Conservation (phyloP, 2,113 vertebrate species). For the Gnathonemus longibarbis region DNA sequence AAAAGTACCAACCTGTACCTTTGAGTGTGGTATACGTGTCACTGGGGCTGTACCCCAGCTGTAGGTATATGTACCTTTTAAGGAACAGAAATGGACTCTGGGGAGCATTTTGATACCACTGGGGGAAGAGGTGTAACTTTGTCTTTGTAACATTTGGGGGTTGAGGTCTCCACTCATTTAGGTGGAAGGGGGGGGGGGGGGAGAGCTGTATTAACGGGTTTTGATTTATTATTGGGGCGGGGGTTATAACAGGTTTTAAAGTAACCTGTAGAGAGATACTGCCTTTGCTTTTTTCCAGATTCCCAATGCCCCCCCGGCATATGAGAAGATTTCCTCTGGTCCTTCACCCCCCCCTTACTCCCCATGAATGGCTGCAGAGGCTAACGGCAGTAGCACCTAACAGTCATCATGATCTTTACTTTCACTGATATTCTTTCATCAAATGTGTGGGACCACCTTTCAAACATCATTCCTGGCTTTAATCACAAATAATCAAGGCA, state of each 20-base stretch:
- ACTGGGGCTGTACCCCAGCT: not conserved
- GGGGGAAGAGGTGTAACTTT: not conserved
- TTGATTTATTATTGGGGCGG: no score
- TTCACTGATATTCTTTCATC: not conserved
- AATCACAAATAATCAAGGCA: not conserved
- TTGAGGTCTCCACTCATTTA: no score
- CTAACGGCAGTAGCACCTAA: not conserved
- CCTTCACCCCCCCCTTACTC: constrained; percentile 78
- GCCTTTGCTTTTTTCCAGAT: constrained; percentile 52
- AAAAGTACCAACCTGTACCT: not conserved
- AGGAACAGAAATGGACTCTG: not conserved
- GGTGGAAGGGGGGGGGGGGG: no score
- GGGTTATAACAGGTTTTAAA: not conserved
- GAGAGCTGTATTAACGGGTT: no score
- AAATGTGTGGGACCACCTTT: not conserved
- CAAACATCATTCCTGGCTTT: not conserved
- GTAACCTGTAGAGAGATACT: not conserved
- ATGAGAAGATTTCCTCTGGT: constrained; percentile 74
- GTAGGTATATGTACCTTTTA: not conserved
- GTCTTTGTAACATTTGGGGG: no score
- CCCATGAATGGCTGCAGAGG: constrained; percentile 54
- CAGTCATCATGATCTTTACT: constrained; percentile 15
- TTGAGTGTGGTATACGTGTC: not conserved
- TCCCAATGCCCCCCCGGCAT: constrained; percentile 83
- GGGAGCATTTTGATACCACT: not conserved